Conservation (phyloP, 2,888 invertebrate genomes). For the Eupithecia exiguata region DNA sequence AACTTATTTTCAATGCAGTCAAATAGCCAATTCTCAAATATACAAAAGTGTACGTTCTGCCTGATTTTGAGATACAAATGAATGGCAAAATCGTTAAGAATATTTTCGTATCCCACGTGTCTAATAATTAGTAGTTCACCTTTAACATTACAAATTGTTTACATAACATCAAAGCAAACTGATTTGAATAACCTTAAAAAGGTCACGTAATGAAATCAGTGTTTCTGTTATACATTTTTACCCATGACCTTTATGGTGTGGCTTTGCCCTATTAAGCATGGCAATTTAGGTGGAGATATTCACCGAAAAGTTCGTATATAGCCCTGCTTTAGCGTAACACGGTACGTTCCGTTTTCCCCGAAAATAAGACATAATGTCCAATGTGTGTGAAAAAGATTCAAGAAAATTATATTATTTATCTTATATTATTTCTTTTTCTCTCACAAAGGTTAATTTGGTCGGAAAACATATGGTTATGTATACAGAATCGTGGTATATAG, state of each 20-base stretch:
- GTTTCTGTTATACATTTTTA: constrained; percentile 33
- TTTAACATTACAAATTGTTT: neutral
- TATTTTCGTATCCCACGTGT: neutral
- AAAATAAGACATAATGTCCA: too few species aligned
- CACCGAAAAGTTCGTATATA: constrained; percentile 74
- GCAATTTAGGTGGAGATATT: constrained; percentile 62
- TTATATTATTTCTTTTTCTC: too few species aligned
- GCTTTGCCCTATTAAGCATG: constrained; percentile 42
- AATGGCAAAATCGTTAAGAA: neutral
- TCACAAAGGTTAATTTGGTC: too few species aligned
- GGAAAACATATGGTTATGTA: too few species aligned
- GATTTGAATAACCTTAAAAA: constrained; percentile 31
- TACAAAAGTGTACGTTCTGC: neutral
- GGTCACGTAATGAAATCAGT: constrained; percentile 36
- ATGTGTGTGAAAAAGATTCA: too few species aligned
- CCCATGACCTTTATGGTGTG: constrained; percentile 18
- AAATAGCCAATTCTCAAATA: too few species aligned
- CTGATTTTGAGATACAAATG: neutral
- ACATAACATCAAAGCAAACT: constrained; percentile 8
- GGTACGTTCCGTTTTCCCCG: constrained; percentile 3
- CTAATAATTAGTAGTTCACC: neutral
- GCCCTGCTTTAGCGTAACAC: constrained; percentile 63
- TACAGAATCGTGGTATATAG: too few species aligned
- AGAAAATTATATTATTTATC: too few species aligned
- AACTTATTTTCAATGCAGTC: too few species aligned